These are phyloP conservation scores for Tragelaphus strepsiceros DNA, from an alignment of 2,113 vertebrate genomes.

Conservation along the genomic window DNA sequence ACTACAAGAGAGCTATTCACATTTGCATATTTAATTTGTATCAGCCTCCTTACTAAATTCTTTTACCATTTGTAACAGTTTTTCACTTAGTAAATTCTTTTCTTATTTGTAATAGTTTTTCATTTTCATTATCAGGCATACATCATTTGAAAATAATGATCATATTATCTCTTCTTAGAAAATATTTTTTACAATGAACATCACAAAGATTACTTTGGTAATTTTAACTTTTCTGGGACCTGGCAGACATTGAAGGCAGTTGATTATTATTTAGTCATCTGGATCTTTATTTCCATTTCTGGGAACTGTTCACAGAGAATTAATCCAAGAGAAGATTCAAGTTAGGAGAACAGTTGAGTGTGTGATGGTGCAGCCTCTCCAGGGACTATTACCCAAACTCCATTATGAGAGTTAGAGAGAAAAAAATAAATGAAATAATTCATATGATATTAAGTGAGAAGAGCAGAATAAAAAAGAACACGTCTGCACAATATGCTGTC, in stretches of 20 bases:
- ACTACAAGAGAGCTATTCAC: neutral
- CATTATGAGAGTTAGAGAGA: accelerated
- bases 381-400: neutral
- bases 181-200: neutral
- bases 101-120: neutral
- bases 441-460: neutral
- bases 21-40: neutral
- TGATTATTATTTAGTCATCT: neutral
- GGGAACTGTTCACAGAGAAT: neutral
- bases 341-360: neutral
- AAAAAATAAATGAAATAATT: neutral
- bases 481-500: no score
- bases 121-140: neutral
- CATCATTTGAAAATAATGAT: neutral
- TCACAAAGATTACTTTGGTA: no score
- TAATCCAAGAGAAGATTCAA: neutral
- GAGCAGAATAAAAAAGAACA: neutral
- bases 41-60: neutral
- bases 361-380: neutral
- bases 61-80: neutral
- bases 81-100: neutral
- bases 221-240: neutral
- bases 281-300: neutral
- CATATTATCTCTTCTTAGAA: neutral
- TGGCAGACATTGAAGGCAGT: neutral